Conservation (phyloP, 2,797 vertebrate species). For the Sarcoramphus papa region DNA sequence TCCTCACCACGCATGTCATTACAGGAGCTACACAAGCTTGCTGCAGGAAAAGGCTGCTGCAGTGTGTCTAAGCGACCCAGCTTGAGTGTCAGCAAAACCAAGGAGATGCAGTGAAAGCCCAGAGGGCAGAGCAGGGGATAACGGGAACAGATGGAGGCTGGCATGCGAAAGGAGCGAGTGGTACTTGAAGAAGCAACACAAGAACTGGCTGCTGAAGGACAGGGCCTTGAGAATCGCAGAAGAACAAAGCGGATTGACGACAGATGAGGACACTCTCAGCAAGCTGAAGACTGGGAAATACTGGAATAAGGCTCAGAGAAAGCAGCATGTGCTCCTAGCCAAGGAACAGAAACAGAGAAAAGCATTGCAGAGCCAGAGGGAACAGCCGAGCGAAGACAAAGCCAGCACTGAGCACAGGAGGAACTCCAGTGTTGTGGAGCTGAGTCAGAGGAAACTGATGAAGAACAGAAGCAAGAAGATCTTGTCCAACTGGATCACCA, state of each 20-base stretch:
- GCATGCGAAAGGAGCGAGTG: neutral
- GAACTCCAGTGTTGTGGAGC: conserved; percentile 68
- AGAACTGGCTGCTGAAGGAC: conserved; percentile 75
- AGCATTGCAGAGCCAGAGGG: neutral
- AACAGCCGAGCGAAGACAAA: neutral
- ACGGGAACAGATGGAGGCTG: conserved; percentile 13
- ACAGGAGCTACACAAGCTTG: neutral
- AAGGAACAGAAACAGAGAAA: conserved; percentile 67
- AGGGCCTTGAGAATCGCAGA: conserved; percentile 73
- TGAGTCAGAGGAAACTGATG: conserved; percentile 75
- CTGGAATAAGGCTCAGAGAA: conserved; percentile 79
- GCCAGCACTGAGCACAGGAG: neutral
- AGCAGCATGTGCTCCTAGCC: conserved; percentile 72
- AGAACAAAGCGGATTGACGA: conserved; percentile 76
- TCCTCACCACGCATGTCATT: neutral
- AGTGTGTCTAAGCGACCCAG: neutral
- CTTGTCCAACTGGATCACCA: conserved; percentile 79
- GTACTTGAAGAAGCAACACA: neutral
- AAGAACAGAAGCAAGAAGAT: conserved; percentile 62
- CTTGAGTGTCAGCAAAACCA: neutral
- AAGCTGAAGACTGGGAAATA: conserved; percentile 75
- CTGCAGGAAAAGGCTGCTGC: neutral
- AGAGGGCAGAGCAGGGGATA: neutral
- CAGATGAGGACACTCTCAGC: conserved; percentile 73
- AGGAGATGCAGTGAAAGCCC: neutral